Base-by-base conservation (phyloP, 2,113 vertebrate species). In the Cisticola juncidis region DNA sequence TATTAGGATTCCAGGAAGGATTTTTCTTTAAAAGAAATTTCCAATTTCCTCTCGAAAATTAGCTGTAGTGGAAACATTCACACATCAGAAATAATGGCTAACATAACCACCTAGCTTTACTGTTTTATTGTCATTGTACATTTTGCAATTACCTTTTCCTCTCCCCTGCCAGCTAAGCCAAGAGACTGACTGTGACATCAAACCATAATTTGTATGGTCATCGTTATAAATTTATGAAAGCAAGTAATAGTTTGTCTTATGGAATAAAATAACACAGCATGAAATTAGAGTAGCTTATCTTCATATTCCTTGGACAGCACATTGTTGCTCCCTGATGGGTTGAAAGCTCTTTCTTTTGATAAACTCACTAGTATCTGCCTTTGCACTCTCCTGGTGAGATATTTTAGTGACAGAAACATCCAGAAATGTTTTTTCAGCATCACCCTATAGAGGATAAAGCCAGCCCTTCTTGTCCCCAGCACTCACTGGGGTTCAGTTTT, bases 261-360 rank as follows among this genome's bases (percentile, higher is more conserved):
- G 47, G 88, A 90, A 95, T 92, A 94, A 95, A 95, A 97, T 88
- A 95, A 90, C 91, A 93, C 38, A 90, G 94, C 51, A 9, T 95
- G 94, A 97, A 95, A 96, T 90, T 90, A 92, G 58, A 83, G 69
- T 71, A 86, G 56, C 82, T 88, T 92, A 93, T 93, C 92, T 93
- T 88, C 72, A 47, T 83, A 92, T 90, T 96, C 88, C 72, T 94
- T 86, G 87, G 92, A 77, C 61, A 89, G 81, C 73, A 92, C 40
- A 68, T 20, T 71, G 64, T 90, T 96, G 64, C 44, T 93, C 29
- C 92, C 82, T 90, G 90, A 87, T 87, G 92, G 45, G 72, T 51
- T 95, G 82, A 94, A 96, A 94, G 64, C 80, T 73, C 68, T 82
- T 77, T 57, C 68, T 88, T 94, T 93, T 58, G 47, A 96, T 93